These are phyloP conservation scores for Uloborus diversus DNA, from an alignment of 1,140 invertebrate genomes.

Conservation along the genomic window DNA sequence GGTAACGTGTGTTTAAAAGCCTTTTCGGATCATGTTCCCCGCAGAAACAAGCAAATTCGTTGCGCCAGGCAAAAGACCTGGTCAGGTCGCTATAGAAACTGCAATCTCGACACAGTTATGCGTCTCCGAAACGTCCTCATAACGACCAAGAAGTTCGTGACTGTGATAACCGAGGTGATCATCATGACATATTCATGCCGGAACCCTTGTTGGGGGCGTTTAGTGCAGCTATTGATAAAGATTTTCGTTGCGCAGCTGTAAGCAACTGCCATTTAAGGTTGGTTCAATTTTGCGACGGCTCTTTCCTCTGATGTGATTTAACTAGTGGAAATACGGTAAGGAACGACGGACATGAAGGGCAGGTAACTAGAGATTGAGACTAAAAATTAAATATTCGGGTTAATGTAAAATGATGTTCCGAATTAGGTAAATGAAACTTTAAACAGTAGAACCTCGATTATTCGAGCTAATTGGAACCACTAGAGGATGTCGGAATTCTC, in stretches of 20 bases:
- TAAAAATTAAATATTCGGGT: too few relatives aligned
- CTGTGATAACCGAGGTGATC: background rate
- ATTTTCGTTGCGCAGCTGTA: background rate
- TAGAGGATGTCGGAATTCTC: too few relatives aligned
- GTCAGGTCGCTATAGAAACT: slow-evolving; percentile 22
- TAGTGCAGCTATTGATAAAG: slow-evolving; percentile 22
- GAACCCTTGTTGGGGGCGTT: background rate
- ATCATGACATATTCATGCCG: slow-evolving; percentile 17
- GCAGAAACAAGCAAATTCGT: slow-evolving; percentile 12
- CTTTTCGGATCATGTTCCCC: slow-evolving; percentile 20
- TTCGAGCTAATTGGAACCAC: too few relatives aligned
- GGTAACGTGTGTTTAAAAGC: slow-evolving; percentile 49
- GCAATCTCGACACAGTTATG: background rate
- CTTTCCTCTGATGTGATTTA: too few relatives aligned
- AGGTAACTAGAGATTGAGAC: too few relatives aligned
- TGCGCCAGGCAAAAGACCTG: background rate
- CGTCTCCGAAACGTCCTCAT: background rate
- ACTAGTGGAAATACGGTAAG: too few relatives aligned
- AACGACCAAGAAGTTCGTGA: slow-evolving; percentile 1
- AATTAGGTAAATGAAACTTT: too few relatives aligned
- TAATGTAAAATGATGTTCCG: too few relatives aligned
- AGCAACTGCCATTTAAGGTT: too few relatives aligned
- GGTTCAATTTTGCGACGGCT: too few relatives aligned
- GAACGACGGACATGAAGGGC: too few relatives aligned
- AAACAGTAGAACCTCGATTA: too few relatives aligned